These are phyloP conservation scores for Cepaea nemoralis DNA, from an alignment of 1,140 invertebrate species.

Conservation along the genomic window DNA sequence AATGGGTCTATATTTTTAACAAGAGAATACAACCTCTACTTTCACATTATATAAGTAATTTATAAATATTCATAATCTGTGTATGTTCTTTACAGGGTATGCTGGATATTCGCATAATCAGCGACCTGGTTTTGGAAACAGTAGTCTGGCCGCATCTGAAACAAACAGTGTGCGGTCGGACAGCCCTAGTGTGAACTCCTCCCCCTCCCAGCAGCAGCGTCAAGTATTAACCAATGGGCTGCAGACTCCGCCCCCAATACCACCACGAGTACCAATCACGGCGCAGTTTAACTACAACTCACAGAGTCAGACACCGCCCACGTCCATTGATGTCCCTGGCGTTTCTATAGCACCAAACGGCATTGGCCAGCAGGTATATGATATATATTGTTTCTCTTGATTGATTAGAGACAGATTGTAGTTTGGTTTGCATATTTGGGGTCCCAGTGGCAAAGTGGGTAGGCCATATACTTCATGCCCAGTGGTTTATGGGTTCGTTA, in stretches of 20 bases:
- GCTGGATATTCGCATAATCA: conserved; percentile 79
- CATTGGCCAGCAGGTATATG: conserved; percentile 37
- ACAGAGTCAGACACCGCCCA: conserved; percentile 46
- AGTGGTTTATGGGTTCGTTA: no score
- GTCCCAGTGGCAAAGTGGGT: no score
- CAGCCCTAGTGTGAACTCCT: conserved; percentile 77
- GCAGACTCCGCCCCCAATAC: conserved; percentile 80
- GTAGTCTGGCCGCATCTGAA: conserved; percentile 84
- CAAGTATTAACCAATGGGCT: conserved; percentile 70
- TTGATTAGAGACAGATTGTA: no score
- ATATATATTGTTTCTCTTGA: not conserved
- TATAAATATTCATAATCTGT: no score
- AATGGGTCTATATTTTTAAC: no score
- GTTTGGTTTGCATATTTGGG: no score
- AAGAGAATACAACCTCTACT: no score
- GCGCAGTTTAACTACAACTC: conserved; percentile 51
- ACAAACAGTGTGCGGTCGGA: conserved; percentile 90
- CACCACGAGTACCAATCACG: conserved; percentile 73
- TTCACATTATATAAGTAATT: no score
- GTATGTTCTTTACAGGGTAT: conserved; percentile 40
- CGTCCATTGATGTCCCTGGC: conserved; percentile 9
- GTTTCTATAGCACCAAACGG: not conserved
- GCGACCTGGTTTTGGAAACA: conserved; percentile 83
- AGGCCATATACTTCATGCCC: no score
- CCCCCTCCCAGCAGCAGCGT: conserved; percentile 22